A percentile compares a stretch with the other conserved stretches of the same genome.
Evolutionary conservation across 1,140 invertebrate genomes (phyloP).

Genomic region (Asbolus verrucosus): DNA sequence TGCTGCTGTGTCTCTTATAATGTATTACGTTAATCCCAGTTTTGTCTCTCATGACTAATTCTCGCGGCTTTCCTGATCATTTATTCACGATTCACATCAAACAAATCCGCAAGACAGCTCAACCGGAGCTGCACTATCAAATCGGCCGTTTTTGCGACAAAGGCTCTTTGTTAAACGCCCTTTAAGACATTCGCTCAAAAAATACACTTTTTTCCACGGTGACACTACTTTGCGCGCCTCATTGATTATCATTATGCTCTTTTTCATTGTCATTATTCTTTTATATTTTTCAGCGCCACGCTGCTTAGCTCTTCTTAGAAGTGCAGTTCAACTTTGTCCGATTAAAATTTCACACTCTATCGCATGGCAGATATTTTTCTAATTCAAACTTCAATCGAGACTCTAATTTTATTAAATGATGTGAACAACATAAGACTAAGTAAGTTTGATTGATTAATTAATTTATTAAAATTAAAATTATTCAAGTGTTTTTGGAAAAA

Average conservation of each 20-base stretch:
- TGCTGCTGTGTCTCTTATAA: conserved; percentile 35
- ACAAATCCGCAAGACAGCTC: conserved; percentile 12
- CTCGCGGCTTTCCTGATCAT: conserved; percentile 36
- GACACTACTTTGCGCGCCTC: neutral
- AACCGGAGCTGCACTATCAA: conserved; percentile 7
- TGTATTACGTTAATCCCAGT: conserved; percentile 37
- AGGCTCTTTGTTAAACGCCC: neutral
- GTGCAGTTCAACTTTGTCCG: neutral
- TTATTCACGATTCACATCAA: conserved; percentile 35
- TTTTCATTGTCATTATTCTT: neutral
- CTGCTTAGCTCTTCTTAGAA: conserved; percentile 4
- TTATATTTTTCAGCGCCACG: neutral
- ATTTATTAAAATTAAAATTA: too few relatives aligned
- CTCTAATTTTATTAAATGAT: too few relatives aligned
- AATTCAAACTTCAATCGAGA: too few relatives aligned
- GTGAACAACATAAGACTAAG: too few relatives aligned
- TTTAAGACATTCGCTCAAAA: neutral
- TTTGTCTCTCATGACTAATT: conserved; percentile 39
- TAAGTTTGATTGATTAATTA: too few relatives aligned
- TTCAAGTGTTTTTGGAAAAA: too few relatives aligned
- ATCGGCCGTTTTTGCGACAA: neutral
- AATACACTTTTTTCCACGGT: neutral
- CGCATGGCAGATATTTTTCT: too few relatives aligned
- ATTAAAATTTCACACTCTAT: too few relatives aligned
- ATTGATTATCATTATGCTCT: neutral